Evolutionary conservation across 2,888 invertebrate species (phyloP).

Genomic region (Synergus japonicus): DNA sequence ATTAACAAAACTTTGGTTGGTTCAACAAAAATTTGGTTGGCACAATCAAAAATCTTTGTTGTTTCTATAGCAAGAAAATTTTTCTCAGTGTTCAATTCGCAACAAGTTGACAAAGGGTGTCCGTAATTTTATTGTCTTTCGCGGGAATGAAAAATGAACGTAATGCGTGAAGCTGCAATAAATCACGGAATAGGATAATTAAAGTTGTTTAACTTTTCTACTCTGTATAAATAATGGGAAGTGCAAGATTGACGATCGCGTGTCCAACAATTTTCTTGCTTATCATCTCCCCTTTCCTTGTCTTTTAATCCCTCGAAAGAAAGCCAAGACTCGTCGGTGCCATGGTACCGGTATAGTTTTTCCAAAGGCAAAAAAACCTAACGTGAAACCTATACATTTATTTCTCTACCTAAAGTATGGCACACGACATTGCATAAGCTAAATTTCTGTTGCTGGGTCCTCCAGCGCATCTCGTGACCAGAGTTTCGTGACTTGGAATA

Average conservation of each 20-base stretch:
- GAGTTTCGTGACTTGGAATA: not conserved
- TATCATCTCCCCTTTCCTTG: slow-evolving; percentile 16
- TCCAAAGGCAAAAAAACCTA: slow-evolving; percentile 13
- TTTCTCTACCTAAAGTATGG: slow-evolving; percentile 21
- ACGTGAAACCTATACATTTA: slow-evolving; percentile 24
- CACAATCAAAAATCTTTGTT: no score
- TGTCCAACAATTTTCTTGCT: slow-evolving; percentile 27
- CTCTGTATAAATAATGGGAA: slow-evolving; percentile 6
- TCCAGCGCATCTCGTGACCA: slow-evolving; percentile 15
- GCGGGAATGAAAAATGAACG: not conserved
- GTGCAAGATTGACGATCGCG: slow-evolving; percentile 54
- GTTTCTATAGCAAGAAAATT: no score
- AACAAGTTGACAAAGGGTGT: not conserved
- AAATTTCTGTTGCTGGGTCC: not conserved
- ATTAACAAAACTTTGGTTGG: no score
- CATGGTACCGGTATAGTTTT: slow-evolving; percentile 34
- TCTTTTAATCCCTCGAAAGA: slow-evolving; percentile 10
- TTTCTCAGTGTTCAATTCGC: no score
- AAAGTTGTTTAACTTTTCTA: slow-evolving; percentile 4
- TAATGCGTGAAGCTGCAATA: slow-evolving; percentile 12
- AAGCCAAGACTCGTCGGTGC: slow-evolving; percentile 13
- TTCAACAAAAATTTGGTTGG: no score
- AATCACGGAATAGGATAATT: slow-evolving; percentile 35
- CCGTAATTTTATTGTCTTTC: not conserved
- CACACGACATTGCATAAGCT: slow-evolving; percentile 35